Conservation (phyloP, 1,140 invertebrate species). For the Metopolophium dirhodum region DNA sequence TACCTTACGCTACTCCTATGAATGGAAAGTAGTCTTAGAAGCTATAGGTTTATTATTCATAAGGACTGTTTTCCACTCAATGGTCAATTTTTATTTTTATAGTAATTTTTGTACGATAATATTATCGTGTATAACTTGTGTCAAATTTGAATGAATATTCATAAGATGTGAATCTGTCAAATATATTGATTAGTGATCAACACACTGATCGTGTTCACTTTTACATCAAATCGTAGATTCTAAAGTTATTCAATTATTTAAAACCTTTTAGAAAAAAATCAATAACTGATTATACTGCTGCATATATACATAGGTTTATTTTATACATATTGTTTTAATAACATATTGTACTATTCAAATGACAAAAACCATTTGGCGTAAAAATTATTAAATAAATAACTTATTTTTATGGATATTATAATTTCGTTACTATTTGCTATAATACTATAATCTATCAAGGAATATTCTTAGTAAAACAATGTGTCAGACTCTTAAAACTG, state of each 20-base stretch:
- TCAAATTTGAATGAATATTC: neutral
- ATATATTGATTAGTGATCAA: neutral
- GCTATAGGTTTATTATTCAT: constrained; percentile 35
- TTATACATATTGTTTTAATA: neutral
- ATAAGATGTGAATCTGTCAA: neutral
- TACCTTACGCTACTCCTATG: neutral
- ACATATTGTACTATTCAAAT: too few species aligned
- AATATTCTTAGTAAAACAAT: neutral
- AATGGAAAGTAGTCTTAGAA: neutral
- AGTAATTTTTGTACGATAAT: neutral
- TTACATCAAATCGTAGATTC: too few species aligned
- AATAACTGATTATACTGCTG: neutral
- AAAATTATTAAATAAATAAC: neutral
- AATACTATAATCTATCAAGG: neutral
- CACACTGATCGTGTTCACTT: too few species aligned
- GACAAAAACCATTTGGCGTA: too few species aligned
- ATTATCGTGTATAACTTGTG: neutral
- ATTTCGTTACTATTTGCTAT: neutral
- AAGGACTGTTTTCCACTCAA: neutral
- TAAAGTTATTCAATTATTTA: too few species aligned
- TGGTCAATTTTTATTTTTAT: constrained; percentile 15
- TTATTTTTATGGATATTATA: neutral
- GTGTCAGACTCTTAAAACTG: too few species aligned
- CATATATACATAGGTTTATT: neutral
- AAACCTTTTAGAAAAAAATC: too few species aligned